phyloP scores from a whole-genome alignment of 2,888 invertebrate genomes.

The Cantharis rustica region DNA sequence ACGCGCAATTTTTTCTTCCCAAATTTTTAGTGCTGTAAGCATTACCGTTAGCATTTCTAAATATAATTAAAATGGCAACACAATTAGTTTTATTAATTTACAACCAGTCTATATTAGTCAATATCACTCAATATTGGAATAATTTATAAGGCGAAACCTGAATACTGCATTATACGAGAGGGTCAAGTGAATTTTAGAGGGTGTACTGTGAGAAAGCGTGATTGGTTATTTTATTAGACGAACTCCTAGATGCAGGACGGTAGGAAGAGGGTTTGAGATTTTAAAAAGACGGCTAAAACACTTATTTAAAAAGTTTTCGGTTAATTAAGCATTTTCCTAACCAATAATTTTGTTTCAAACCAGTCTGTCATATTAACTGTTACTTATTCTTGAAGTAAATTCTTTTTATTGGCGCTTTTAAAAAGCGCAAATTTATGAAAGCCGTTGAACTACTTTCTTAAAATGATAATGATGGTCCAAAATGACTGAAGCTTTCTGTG shows the following conservation, averaged over 20 bases:
- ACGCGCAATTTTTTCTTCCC: background rate
- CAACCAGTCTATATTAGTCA: background rate
- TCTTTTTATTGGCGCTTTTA: background rate
- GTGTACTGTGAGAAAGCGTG: background rate
- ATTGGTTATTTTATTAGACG: background rate
- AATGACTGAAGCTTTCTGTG: constrained; percentile 25
- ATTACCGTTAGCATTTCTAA: background rate
- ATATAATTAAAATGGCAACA: background rate
- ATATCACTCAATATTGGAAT: background rate
- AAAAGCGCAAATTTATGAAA: constrained; percentile 13
- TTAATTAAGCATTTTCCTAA: background rate
- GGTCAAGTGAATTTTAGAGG: background rate
- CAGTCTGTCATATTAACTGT: background rate
- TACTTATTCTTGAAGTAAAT: background rate
- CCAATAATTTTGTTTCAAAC: background rate
- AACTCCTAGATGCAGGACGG: background rate
- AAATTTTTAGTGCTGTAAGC: background rate
- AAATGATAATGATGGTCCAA: constrained; percentile 21
- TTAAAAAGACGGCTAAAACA: background rate
- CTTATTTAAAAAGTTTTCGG: background rate
- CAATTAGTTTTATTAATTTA: background rate
- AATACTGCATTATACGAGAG: background rate
- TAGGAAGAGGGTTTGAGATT: background rate
- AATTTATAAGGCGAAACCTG: background rate
- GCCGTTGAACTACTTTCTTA: constrained; percentile 33